Percentiles rank a stretch among this genome's conserved stretches.
These are phyloP conservation scores for Gila robusta DNA, from an alignment of 2,797 vertebrate genomes.

Conservation along the genomic window DNA sequence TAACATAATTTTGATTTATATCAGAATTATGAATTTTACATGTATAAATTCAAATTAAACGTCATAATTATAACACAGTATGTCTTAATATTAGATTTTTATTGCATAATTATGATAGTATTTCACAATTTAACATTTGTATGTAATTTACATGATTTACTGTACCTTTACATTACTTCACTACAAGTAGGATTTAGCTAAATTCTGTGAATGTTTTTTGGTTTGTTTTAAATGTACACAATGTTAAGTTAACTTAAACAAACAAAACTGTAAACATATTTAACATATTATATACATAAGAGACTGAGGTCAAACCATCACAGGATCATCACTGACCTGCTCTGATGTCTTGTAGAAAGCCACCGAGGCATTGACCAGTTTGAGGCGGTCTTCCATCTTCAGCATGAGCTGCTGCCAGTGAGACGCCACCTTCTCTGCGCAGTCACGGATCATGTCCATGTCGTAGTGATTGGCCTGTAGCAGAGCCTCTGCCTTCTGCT, in stretches of 20 bases:
- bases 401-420: constrained; percentile 99
- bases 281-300: not conserved
- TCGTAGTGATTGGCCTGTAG: constrained; percentile 97
- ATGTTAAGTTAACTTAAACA: not conserved
- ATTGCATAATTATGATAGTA: not conserved
- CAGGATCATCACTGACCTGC: constrained; percentile 79
- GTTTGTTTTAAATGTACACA: not conserved
- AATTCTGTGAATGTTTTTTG: not conserved
- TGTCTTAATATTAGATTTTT: too few species aligned
- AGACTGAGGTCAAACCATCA: not conserved
- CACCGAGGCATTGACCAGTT: constrained; percentile 96
- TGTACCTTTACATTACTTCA: not conserved
- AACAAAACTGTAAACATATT: not conserved
- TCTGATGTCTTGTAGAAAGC: constrained; percentile 99
- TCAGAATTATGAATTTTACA: not conserved
- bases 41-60: too few species aligned
- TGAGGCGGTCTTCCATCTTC: constrained; percentile 98
- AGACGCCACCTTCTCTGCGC: constrained; percentile 97
- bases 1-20: not conserved
- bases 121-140: not conserved
- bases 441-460: constrained; percentile 98
- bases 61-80: too few species aligned
- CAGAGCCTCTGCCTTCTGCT: constrained; percentile 96
- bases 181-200: not conserved
- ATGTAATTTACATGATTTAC: not conserved